These are phyloP conservation scores for Kuschelorhynchus macadamiae DNA, from an alignment of 2,888 invertebrate species.

Conservation along the genomic window DNA sequence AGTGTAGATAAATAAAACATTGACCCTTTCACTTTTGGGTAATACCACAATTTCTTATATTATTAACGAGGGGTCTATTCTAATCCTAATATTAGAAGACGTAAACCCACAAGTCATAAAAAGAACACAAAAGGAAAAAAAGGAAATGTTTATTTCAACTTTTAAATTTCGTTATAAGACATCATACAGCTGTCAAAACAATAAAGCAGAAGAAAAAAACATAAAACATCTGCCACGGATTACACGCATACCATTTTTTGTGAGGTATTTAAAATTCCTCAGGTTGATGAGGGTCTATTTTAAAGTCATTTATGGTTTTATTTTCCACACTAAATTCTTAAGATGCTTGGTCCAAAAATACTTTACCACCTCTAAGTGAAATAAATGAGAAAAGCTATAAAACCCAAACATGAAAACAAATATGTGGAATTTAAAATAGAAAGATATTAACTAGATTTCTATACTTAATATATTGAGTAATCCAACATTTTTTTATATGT, in stretches of 20 bases:
- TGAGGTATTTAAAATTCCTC: slow-evolving; percentile 47
- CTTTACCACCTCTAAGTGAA: slow-evolving; percentile 7
- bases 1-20: background rate
- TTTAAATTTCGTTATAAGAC: slow-evolving; percentile 27
- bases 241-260: slow-evolving; percentile 47
- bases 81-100: slow-evolving; percentile 6
- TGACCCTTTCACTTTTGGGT: background rate
- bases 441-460: no score
- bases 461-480: no score
- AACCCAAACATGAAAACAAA: background rate
- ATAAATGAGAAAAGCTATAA: slow-evolving; percentile 2
- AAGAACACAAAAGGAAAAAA: slow-evolving; percentile 10
- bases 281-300: slow-evolving; percentile 47
- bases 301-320: slow-evolving; percentile 48
- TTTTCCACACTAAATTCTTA: slow-evolving; percentile 40
- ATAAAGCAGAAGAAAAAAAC: slow-evolving; percentile 41
- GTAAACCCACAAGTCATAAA: background rate
- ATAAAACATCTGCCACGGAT: slow-evolving; percentile 48
- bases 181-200: slow-evolving; percentile 50
- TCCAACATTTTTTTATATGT: no score
- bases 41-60: background rate
- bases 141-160: background rate
- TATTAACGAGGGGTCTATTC: background rate
- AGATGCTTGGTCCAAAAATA: slow-evolving; percentile 39
- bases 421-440: no score